These are phyloP conservation scores for Picus viridis DNA, from an alignment of 2,797 vertebrate species.

Conservation along the genomic window DNA sequence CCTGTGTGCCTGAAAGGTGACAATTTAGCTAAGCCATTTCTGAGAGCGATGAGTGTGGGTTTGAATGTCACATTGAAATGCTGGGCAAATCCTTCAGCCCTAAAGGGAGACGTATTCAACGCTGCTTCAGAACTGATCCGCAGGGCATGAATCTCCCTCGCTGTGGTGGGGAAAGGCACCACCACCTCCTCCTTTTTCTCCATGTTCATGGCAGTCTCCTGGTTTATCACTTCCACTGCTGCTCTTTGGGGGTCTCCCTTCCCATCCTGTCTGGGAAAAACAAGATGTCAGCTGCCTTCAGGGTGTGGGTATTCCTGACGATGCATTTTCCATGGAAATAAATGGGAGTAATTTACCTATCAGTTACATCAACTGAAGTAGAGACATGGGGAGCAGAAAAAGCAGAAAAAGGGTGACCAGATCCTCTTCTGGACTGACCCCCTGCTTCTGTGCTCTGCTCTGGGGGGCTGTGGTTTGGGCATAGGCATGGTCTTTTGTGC, in stretches of 20 bases:
- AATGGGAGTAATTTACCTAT: neutral
- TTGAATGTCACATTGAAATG: conserved; percentile 37
- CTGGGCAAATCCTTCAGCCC: conserved; percentile 40
- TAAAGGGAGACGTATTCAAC: conserved; percentile 29
- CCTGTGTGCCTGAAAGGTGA: neutral
- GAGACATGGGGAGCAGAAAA: neutral
- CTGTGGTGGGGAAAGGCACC: neutral
- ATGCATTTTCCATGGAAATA: neutral
- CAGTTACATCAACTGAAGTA: neutral
- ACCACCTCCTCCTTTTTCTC: neutral
- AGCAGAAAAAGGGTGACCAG: neutral
- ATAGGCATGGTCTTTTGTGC: neutral
- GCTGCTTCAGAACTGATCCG: conserved; percentile 47
- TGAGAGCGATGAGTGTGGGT: conserved; percentile 3
- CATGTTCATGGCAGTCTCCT: neutral
- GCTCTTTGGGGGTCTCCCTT: neutral
- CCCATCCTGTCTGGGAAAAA: neutral
- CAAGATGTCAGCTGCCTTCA: neutral
- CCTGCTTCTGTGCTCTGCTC: neutral
- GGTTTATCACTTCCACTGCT: conserved; percentile 16
- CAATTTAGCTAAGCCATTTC: conserved; percentile 1
- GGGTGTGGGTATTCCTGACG: neutral
- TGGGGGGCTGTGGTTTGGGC: neutral
- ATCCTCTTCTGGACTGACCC: neutral
- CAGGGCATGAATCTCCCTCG: neutral